Conservation (phyloP, 1,140 invertebrate species). For the Micrasema longulum region DNA sequence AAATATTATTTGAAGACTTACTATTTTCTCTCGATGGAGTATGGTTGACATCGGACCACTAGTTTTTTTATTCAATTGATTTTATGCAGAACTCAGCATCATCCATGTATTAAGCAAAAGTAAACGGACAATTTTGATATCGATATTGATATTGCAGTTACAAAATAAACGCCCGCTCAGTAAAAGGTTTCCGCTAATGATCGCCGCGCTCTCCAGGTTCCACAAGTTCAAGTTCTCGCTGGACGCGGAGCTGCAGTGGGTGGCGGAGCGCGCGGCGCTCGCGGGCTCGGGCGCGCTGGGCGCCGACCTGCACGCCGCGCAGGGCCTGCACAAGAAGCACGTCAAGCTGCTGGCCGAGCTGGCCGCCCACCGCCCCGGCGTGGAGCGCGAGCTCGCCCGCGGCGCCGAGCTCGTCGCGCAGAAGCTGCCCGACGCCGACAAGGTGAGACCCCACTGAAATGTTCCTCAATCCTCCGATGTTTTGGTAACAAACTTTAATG, state of each 20-base stretch:
- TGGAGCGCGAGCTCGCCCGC: slow-evolving; percentile 82
- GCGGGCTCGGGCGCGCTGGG: slow-evolving; percentile 82
- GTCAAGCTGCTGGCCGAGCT: slow-evolving; percentile 91
- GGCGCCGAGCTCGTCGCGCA: slow-evolving; percentile 79
- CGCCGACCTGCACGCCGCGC: slow-evolving; percentile 90
- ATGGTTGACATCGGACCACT: too few species aligned
- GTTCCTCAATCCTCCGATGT: too few species aligned
- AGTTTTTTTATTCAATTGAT: too few species aligned
- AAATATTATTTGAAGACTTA: too few species aligned
- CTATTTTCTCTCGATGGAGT: too few species aligned
- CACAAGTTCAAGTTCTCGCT: slow-evolving; percentile 96
- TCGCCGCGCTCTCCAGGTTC: slow-evolving; percentile 78
- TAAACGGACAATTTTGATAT: too few species aligned
- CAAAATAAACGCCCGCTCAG: too few species aligned
- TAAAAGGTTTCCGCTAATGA: too few species aligned
- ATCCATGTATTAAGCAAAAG: too few species aligned
- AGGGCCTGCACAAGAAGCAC: slow-evolving; percentile 93
- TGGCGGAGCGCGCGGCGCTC: slow-evolving; percentile 87
- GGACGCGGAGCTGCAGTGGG: slow-evolving; percentile 95
- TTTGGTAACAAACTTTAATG: too few species aligned
- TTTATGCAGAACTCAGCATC: too few species aligned
- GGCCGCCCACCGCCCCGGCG: slow-evolving; percentile 82
- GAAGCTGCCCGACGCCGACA: slow-evolving; percentile 80
- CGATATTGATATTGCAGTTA: too few species aligned
- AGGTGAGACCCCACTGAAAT: slow-evolving; percentile 66